Base-by-base conservation (phyloP, 2,888 invertebrate species). In the Tortrix viridana region DNA sequence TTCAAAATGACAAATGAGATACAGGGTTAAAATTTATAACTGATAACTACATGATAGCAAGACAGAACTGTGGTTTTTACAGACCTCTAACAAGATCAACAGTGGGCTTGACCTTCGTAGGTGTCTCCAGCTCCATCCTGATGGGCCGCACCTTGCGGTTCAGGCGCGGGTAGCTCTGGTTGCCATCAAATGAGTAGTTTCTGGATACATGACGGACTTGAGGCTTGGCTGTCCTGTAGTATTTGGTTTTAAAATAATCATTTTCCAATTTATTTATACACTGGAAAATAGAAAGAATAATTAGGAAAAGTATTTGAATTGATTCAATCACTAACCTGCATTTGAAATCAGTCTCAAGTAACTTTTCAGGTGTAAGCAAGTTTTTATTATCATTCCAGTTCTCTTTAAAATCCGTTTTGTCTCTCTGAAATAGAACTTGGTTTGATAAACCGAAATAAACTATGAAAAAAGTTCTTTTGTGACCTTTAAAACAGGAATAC, bases 111-210 rank as follows among this genome's bases (percentile, higher is more conserved):
- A 81, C 69, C 79, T 91, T 91, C 1, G 85, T 82, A 18, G 87
- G 85, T 61, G 88, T 88, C 58, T 90, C 91, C 60, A 88, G 70
- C 67, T 92, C 92, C 91, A 91, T 92, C 68, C 68, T 89, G 60
- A 86, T 79, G 6, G 84, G 87, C 57, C 76, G 81, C 47, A 80
- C 67, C 65, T 74, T 81, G 7, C 83, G 81, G 58, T 74, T 91
- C 75, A 92, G 71, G 48, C 88, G 71, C n/a, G 94, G 94, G 75
- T 93, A 94, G 69, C 94, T 94, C 79, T 94, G 94, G 80, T 94
- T 94, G 19, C 86, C 89, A 76, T 94, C 94, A 86, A 94, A 94
- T 26, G 94, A 93, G 69, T 80, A 86, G 74, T 88, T 82, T 50
- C 71, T 76, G 71, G 77, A 82, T 59, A 79, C 88, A 83, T 85